Conservation (phyloP, 1,140 invertebrate species). For the Harpegnathos saltator region DNA sequence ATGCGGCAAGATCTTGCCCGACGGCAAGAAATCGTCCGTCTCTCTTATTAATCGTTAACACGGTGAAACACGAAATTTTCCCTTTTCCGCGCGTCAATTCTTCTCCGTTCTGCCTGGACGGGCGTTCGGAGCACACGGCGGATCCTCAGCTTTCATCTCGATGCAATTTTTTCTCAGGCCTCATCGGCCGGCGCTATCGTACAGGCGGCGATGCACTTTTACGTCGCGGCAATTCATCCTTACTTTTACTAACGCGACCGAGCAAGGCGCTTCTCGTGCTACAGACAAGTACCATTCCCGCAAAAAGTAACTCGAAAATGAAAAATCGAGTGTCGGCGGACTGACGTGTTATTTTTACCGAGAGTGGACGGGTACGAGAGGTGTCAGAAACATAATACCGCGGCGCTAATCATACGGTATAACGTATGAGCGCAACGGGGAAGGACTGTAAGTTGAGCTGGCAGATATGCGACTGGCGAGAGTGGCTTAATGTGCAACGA, state of each 20-base stretch:
- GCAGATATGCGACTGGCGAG: neutral
- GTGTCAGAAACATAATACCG: conserved; percentile 31
- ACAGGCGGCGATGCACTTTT: conserved; percentile 65
- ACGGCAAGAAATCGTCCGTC: conserved; percentile 37
- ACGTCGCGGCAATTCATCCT: conserved; percentile 66
- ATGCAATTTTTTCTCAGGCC: conserved; percentile 59
- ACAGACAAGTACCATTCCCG: conserved; percentile 31
- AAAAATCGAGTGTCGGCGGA: conserved; percentile 63
- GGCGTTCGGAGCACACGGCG: neutral
- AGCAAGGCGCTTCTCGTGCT: conserved; percentile 15
- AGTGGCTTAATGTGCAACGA: conserved; percentile 20
- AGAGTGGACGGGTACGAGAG: conserved; percentile 24
- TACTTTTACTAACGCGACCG: conserved; percentile 57
- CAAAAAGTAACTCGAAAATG: conserved; percentile 65
- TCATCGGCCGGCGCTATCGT: conserved; percentile 35
- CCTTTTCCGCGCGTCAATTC: conserved; percentile 57
- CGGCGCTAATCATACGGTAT: conserved; percentile 31
- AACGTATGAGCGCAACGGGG: conserved; percentile 3
- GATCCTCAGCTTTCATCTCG: conserved; percentile 63
- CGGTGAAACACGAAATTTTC: conserved; percentile 45
- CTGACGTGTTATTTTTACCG: conserved; percentile 44
- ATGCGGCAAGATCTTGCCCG: conserved; percentile 22
- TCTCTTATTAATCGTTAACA: conserved; percentile 66
- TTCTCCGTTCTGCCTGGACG: conserved; percentile 43
- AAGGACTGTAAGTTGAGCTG: neutral